Evolutionary conservation across 2,888 invertebrate species (phyloP).

Genomic region (Drosophila incognita): DNA sequence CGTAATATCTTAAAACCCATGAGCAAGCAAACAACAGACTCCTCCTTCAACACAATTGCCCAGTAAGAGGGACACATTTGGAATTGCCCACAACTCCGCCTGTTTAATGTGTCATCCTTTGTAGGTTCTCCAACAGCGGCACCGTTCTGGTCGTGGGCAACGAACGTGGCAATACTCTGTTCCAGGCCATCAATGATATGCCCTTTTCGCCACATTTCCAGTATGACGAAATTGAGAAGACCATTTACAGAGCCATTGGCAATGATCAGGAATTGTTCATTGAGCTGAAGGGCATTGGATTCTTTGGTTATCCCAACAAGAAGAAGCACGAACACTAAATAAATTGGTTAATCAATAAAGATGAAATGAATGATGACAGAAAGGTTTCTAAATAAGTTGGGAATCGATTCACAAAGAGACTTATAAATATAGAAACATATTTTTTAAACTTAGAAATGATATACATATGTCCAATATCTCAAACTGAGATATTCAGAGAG

Average conservation of each 20-base stretch:
- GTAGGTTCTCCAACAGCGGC: constrained; percentile 88
- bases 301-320: constrained; percentile 79
- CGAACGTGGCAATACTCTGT: constrained; percentile 88
- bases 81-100: constrained; percentile 52
- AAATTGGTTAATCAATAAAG: background rate
- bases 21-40: constrained; percentile 68
- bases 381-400: background rate
- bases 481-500: background rate
- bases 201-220: constrained; percentile 90
- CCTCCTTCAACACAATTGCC: constrained; percentile 71
- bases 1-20: constrained; percentile 89
- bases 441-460: background rate
- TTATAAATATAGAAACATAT: background rate
- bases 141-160: constrained; percentile 90
- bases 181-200: constrained; percentile 90
- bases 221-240: constrained; percentile 87
- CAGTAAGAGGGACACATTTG: constrained; percentile 52
- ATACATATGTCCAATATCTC: background rate
- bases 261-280: constrained; percentile 88
- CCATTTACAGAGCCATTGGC: constrained; percentile 88
- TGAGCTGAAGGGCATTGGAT: constrained; percentile 87
- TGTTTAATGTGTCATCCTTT: background rate
- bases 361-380: background rate
- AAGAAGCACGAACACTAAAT: background rate
- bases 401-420: background rate